Conservation (phyloP, 2,888 invertebrate species). For the Scrobipalpa atriplicella region DNA sequence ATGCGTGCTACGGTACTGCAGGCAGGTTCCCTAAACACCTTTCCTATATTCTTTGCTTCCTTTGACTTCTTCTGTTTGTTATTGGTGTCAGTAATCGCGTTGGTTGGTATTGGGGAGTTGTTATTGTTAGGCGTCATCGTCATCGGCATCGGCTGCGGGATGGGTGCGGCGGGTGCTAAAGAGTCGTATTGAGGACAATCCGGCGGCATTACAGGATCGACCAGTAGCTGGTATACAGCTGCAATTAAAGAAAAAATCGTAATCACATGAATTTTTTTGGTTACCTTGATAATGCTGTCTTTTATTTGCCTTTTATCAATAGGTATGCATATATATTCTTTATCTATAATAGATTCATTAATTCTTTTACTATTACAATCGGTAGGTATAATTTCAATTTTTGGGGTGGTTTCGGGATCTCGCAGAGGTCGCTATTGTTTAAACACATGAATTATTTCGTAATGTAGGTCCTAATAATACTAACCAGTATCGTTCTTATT, state of each 20-base stretch:
- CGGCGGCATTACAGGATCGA: background rate
- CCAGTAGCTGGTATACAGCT: constrained; percentile 9
- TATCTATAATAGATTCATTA: too few species aligned
- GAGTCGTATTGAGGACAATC: background rate
- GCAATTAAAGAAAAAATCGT: background rate
- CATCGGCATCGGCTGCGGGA: background rate
- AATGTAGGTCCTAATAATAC: background rate
- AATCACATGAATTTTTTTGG: background rate
- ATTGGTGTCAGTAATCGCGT: background rate
- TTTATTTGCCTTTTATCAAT: too few species aligned
- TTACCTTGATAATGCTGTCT: too few species aligned
- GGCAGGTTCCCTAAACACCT: background rate
- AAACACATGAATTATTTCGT: too few species aligned
- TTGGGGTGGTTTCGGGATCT: too few species aligned
- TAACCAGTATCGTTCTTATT: constrained; percentile 5
- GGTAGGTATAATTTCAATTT: too few species aligned
- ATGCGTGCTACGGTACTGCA: background rate
- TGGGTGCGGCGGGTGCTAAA: background rate
- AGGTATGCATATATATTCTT: too few species aligned
- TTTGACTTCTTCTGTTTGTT: background rate
- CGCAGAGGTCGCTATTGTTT: too few species aligned
- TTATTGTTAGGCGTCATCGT: background rate
- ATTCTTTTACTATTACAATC: background rate
- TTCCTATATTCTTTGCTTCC: constrained; percentile 1
- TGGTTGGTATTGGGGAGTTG: background rate